Base-by-base conservation (phyloP, 2,797 vertebrate genomes). In the Rhynchotus rufescens region DNA sequence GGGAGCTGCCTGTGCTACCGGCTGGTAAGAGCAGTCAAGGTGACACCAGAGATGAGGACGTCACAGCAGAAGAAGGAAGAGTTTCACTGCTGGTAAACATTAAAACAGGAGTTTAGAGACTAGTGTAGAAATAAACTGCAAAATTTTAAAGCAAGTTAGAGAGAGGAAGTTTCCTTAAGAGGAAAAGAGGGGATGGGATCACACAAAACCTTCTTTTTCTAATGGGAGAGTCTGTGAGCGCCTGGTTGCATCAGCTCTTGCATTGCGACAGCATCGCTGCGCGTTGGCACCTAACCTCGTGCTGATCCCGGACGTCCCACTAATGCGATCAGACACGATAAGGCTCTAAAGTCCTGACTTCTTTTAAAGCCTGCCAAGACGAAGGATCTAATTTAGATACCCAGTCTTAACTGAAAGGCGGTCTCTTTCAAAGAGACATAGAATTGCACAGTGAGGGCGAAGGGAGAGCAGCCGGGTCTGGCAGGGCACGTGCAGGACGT, bases 361-460 rank as follows among this genome's bases (percentile, higher is more conserved):
- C 84, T 94, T 90, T 84, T 59, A 90, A 69, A 64, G 21, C 84
- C 66, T 66, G 76, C 87, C 82, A 94, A 83, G 86, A 32, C 80
- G 62, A 80, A 83, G 51, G 30, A 75, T 3, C 19, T 84, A 45
- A 89, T 94, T 92, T 93, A 87, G 94, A 93, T 87, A 94, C 45
- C 26, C 51, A 90, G 47, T 64, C 2, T 5, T 34, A 59, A 78
- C 47, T 30, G 26, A 80, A 81, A 67, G 22, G 34, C 79, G 42
- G 45, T 47, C 12, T 42, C 54, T 54, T 82, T 84, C 34, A 57
- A 79, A 83, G 36, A 91, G 20, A 56, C 14, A 69, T 34, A 56
- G 82, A 78, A 90, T 49, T 3, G 60, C 15, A n/a, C 22, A 73
- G 26, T 5, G 20, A 38, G 56, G 8, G 10, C 2, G 3, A 42